Conservation (phyloP, 1,140 invertebrate genomes). For the Zelostemma sp. region DNA sequence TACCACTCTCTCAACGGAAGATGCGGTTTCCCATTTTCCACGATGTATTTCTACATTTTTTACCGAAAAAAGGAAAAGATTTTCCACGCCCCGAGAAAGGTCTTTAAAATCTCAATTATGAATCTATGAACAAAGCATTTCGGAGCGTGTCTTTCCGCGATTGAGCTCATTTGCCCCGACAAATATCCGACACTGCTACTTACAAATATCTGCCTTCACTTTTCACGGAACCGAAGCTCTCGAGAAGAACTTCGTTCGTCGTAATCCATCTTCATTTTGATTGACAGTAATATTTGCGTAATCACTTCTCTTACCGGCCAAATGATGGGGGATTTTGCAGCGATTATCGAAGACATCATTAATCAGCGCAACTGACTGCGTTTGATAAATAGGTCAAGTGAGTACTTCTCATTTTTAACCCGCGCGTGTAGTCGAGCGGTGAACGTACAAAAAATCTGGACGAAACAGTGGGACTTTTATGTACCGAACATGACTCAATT, state of each 20-base stretch:
- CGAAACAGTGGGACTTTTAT: neutral
- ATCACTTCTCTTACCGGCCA: neutral
- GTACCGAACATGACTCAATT: constrained; percentile 8
- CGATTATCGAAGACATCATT: neutral
- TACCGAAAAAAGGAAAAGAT: no score
- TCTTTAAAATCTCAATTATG: neutral
- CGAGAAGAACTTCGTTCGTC: neutral
- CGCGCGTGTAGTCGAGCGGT: no score
- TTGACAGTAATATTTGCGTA: neutral
- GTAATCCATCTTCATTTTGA: neutral
- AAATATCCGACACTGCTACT: neutral
- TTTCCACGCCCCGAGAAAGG: no score
- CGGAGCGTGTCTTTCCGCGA: constrained; percentile 7
- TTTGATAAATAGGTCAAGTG: neutral
- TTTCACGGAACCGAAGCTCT: neutral
- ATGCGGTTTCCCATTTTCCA: no score
- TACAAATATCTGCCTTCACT: neutral
- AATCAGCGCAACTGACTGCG: neutral
- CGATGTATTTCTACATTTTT: constrained; percentile 1
- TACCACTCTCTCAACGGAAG: neutral
- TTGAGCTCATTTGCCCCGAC: constrained; percentile 9
- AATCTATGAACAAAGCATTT: neutral
- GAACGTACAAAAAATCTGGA: no score
- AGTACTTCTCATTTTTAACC: no score
- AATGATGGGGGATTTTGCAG: neutral